These are phyloP conservation scores for Ifrita kowaldi DNA, from an alignment of 2,113 vertebrate genomes.

Conservation along the genomic window DNA sequence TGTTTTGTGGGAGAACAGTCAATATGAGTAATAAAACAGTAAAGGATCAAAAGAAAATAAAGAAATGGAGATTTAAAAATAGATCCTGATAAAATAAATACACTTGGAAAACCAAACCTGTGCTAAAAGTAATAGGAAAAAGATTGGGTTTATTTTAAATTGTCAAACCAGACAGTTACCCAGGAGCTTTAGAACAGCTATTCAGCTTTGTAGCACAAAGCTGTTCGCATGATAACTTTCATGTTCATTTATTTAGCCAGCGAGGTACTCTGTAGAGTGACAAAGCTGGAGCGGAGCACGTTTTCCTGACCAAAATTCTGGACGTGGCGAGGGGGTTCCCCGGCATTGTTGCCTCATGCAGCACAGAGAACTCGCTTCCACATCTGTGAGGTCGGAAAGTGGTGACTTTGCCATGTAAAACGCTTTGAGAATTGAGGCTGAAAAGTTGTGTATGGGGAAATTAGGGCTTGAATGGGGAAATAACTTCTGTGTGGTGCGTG, in stretches of 20 bases:
- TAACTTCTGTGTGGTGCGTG: background rate
- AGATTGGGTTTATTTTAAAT: background rate
- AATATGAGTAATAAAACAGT: background rate
- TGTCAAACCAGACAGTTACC: background rate
- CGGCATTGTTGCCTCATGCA: background rate
- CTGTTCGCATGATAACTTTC: fast-evolving
- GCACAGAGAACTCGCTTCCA: background rate
- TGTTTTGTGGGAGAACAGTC: background rate
- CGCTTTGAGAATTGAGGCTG: background rate
- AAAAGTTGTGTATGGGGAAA: background rate
- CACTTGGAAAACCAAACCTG: background rate
- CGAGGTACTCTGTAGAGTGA: fast-evolving
- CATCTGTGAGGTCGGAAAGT: fast-evolving
- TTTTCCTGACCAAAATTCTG: background rate
- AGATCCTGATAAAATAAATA: background rate
- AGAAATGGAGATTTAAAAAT: background rate
- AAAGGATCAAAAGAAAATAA: background rate
- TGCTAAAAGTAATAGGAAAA: background rate
- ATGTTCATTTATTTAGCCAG: background rate
- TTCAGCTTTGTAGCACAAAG: background rate
- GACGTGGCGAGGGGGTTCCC: fast-evolving
- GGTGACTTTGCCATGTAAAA: background rate
- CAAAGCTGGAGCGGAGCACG: background rate
- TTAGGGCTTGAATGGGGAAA: background rate
- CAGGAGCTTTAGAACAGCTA: background rate